Base-by-base conservation (phyloP, 1,140 invertebrate genomes). In the Matsumurasca onukii region DNA sequence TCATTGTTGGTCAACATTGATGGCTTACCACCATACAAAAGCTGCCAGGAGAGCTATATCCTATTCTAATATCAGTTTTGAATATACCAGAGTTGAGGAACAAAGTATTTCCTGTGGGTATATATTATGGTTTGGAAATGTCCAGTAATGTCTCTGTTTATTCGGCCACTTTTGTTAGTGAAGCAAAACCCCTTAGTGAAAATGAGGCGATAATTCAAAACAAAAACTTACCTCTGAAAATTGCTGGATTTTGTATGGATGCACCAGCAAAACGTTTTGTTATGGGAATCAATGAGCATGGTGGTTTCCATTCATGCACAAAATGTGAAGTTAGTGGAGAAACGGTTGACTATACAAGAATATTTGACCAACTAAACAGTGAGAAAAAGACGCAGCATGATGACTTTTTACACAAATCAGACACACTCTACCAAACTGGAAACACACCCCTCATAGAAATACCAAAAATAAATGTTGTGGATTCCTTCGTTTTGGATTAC, bases 351-450 rank as follows among this genome's bases (percentile, higher is more conserved):
- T 39, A 69, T 31, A 70, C 68, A 61, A 72, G 74, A 57, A 31
- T 63, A 66, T 78, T 77, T 68, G n/a, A 49, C 45, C 52, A 73
- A 24, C 34, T 63, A 12, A 52, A 72, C 66, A 66, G 70, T 52
- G 34, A 30, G 20, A 39, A 69, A 24, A 64, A 74, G 67, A 78
- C 73, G n/a, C n/a, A n/a, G 20, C 64, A 75, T 70, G 49, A 71
- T 34, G 69, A 67, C 48, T 77, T 78, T 68, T 25, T 67, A n/a
- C 25, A 69, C 27, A 45, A 71, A 55, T 17, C 52, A 29, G 72
- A 80, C 74, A 71, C 72, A 70, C 71, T 80, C 27, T 77, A 78
- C 72, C 79, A 79, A 69, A 59, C 55, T 24, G 71, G 69, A 24
- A 22, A 67, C n/a, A 76, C 75, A 20, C 73, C 73, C 15, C 72